These are phyloP conservation scores for Thecophora atra DNA, from an alignment of 2,888 invertebrate species.

Conservation along the genomic window DNA sequence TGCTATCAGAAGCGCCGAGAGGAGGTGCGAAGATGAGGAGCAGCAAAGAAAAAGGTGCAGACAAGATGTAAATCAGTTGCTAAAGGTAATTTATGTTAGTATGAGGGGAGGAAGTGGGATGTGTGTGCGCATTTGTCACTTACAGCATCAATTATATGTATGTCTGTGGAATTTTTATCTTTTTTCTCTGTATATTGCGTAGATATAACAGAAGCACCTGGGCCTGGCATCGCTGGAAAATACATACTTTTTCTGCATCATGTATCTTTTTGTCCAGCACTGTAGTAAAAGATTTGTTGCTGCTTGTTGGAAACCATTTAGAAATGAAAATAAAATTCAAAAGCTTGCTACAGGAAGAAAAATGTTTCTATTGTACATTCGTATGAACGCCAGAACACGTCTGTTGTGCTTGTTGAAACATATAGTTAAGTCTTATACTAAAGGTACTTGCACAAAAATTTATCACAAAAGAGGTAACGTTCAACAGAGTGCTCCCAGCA, in stretches of 20 bases:
- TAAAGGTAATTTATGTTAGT: too few relatives aligned
- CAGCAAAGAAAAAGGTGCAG: background rate
- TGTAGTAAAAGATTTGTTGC: slow-evolving; percentile 15
- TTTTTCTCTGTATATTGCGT: background rate
- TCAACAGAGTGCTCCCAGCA: too few relatives aligned
- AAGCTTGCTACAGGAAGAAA: background rate
- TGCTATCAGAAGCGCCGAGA: background rate
- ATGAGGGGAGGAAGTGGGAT: too few relatives aligned
- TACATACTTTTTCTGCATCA: background rate
- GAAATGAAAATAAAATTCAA: slow-evolving; percentile 14
- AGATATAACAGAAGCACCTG: too few relatives aligned
- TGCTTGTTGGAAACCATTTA: slow-evolving; percentile 12
- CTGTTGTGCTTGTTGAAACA: too few relatives aligned
- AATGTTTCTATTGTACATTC: background rate
- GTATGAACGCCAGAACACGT: slow-evolving; percentile 7
- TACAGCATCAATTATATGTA: slow-evolving; percentile 25
- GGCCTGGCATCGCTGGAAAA: background rate
- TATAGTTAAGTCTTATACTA: too few relatives aligned
- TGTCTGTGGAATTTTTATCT: background rate
- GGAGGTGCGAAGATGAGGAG: background rate
- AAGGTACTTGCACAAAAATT: background rate
- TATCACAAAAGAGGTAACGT: too few relatives aligned
- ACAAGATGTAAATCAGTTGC: slow-evolving; percentile 20
- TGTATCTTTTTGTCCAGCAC: background rate
- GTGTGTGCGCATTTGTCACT: slow-evolving; percentile 41